These are phyloP conservation scores for Nomada hirtipes DNA, from an alignment of 2,888 invertebrate genomes.

Conservation along the genomic window DNA sequence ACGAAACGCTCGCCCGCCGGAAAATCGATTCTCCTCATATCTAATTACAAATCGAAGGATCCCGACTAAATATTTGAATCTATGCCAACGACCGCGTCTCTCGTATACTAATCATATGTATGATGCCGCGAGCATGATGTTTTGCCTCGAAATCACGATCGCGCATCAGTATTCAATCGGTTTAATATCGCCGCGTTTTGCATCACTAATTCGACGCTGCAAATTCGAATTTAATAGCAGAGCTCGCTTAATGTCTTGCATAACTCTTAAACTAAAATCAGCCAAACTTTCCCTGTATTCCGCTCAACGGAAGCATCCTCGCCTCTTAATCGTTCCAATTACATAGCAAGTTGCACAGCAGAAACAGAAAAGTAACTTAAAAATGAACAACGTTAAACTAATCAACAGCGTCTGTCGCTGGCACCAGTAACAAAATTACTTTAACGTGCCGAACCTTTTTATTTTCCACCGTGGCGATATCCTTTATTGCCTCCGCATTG, in stretches of 20 bases:
- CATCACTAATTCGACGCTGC: slow-evolving; percentile 17
- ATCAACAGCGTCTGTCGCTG: not conserved
- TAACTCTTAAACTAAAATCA: not conserved
- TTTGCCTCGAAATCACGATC: slow-evolving; percentile 25
- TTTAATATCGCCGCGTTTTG: slow-evolving; percentile 15
- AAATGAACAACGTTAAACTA: not conserved
- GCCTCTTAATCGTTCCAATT: too few species aligned
- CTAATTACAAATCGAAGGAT: slow-evolving; percentile 66
- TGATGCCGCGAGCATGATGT: slow-evolving; percentile 30
- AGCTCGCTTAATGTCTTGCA: too few species aligned
- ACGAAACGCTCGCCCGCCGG: slow-evolving; percentile 29
- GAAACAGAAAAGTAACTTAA: too few species aligned
- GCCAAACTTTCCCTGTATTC: not conserved
- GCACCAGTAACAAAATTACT: slow-evolving; percentile 1
- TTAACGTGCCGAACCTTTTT: not conserved
- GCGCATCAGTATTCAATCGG: slow-evolving; percentile 40
- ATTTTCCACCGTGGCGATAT: slow-evolving; percentile 17
- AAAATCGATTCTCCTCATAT: slow-evolving; percentile 58
- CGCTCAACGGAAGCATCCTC: too few species aligned
- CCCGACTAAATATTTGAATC: slow-evolving; percentile 57
- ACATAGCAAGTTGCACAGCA: too few species aligned
- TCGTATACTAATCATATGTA: slow-evolving; percentile 40
- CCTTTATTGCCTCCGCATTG: slow-evolving; percentile 24
- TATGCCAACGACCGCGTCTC: slow-evolving; percentile 1
- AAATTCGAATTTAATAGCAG: slow-evolving; percentile 15